Percentiles rank a stretch among this genome's conserved stretches.
Evolutionary conservation across 2,888 invertebrate species (phyloP).

Genomic region (Drosophila picticornis): DNA sequence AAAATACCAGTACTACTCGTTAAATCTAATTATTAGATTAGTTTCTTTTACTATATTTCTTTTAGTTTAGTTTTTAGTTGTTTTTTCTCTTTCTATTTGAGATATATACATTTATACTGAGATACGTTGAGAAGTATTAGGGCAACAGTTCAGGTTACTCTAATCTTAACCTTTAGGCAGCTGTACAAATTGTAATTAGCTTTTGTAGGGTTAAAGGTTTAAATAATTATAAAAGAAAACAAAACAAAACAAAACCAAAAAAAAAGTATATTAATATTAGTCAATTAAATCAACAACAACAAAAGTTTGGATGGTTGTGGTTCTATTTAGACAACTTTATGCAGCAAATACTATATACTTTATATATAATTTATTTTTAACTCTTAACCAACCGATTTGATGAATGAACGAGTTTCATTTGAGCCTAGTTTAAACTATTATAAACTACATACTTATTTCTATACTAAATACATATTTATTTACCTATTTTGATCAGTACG

Average conservation of each 20-base stretch:
- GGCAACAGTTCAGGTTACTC: conserved; percentile 6
- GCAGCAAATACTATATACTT: conserved; percentile 33
- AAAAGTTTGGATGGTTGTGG: conserved; percentile 84
- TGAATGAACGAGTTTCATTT: conserved; percentile 40
- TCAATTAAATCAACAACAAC: conserved; percentile 63
- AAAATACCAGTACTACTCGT: background rate
- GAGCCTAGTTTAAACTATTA: conserved; percentile 46
- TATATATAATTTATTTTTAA: conserved; percentile 24
- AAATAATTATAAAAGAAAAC: conserved; percentile 27
- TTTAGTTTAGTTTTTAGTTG: conserved; percentile 33
- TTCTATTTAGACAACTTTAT: conserved; percentile 73
- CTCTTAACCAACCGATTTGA: conserved; percentile 48
- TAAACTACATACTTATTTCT: conserved; percentile 42
- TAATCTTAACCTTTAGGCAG: conserved; percentile 38
- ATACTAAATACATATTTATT: conserved; percentile 55
- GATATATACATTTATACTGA: conserved; percentile 50
- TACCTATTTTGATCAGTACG: conserved; percentile 34
- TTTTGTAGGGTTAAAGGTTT: conserved; percentile 67
- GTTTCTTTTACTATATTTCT: conserved; percentile 47
- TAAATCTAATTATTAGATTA: conserved; percentile 28
- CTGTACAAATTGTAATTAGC: conserved; percentile 76
- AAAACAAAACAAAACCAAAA: conserved; percentile 21
- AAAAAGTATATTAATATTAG: conserved; percentile 42
- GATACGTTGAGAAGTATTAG: conserved; percentile 29
- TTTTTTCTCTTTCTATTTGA: conserved; percentile 36